Conservation (phyloP, 2,797 vertebrate species). For the Allochrocebus solatus region DNA sequence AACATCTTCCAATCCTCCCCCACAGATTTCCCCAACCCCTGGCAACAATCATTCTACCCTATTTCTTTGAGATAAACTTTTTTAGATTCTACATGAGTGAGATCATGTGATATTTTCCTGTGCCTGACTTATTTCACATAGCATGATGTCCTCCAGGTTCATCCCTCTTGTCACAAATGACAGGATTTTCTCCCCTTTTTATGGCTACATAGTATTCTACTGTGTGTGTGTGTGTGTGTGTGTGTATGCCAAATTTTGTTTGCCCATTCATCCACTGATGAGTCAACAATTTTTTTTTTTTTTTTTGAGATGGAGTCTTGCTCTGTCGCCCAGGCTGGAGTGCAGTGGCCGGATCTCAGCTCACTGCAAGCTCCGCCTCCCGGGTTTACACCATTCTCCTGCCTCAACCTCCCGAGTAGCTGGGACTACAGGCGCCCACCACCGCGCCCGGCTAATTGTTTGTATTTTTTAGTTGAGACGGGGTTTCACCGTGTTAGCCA, state of each 20-base stretch:
- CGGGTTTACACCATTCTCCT: no score
- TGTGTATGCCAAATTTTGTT: not conserved
- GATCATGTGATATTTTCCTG: not conserved
- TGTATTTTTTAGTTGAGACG: no score
- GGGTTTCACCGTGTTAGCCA: no score
- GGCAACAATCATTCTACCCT: not conserved
- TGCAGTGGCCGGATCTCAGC: no score
- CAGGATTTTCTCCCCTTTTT: not conserved
- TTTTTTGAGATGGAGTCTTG: no score
- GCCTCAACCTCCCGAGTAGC: no score
- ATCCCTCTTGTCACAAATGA: not conserved
- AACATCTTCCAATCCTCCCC: not conserved
- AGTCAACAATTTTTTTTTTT: not conserved
- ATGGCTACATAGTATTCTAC: not conserved
- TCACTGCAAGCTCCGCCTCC: no score
- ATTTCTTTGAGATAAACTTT: not conserved
- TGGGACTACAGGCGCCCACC: no score
- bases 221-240: no score
- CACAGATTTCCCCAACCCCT: not conserved
- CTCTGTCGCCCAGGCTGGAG: no score
- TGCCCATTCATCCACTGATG: not conserved
- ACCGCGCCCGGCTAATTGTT: no score
- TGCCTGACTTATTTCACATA: not conserved
- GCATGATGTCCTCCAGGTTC: not conserved
- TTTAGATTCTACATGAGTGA: not conserved